Conservation (phyloP, 2,888 invertebrate species). For the Bibio marci region DNA sequence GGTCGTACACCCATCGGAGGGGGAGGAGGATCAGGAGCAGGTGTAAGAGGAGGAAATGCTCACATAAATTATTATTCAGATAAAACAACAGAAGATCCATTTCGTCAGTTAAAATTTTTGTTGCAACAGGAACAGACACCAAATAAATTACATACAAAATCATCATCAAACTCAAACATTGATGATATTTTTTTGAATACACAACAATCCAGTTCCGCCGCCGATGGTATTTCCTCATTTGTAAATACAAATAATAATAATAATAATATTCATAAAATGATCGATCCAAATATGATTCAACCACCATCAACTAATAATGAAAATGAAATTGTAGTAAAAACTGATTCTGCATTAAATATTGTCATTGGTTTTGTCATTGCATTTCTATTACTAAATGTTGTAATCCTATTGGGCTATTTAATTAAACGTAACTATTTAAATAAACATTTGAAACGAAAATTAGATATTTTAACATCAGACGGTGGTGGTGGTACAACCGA, state of each 20-base stretch:
- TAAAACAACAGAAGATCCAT: constrained; percentile 17
- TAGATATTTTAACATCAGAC: constrained; percentile 12
- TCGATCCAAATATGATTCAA: constrained; percentile 28
- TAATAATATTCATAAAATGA: constrained; percentile 19
- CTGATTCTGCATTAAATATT: constrained; percentile 42
- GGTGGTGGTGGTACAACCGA: constrained; percentile 22
- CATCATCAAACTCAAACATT: too few species aligned
- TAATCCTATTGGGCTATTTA: constrained; percentile 17
- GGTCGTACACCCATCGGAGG: constrained; percentile 22
- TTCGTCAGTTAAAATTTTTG: constrained; percentile 22
- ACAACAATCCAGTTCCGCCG: background rate
- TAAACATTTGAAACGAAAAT: constrained; percentile 5
- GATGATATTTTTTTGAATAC: too few species aligned
- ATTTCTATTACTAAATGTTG: constrained; percentile 54
- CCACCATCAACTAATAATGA: constrained; percentile 20
- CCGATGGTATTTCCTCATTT: too few species aligned
- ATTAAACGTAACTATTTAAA: constrained; percentile 5
- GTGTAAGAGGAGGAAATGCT: constrained; percentile 8
- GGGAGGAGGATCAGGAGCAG: constrained; percentile 20
- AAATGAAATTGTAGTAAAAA: constrained; percentile 30
- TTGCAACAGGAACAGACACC: constrained; percentile 13
- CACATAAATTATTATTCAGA: constrained; percentile 3
- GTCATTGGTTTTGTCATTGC: constrained; percentile 46
- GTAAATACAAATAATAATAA: constrained; percentile 8
- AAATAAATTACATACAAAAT: too few species aligned